Evolutionary conservation across 2,113 vertebrate species (phyloP).

Genomic region (Apeltes quadracus): DNA sequence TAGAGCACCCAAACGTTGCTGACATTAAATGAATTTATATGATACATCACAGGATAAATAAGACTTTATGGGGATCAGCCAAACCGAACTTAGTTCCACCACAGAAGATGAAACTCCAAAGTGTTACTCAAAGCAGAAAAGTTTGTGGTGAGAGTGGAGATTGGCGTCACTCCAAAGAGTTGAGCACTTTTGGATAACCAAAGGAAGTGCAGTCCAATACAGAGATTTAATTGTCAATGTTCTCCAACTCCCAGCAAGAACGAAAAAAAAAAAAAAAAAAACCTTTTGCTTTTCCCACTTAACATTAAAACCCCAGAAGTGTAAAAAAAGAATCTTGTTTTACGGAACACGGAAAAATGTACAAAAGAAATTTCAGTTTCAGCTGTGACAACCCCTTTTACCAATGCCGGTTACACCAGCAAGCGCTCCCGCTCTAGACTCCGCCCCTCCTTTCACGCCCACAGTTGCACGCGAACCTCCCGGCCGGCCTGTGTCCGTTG

Average conservation of each 20-base stretch:
- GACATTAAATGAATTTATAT: slow-evolving; percentile 33
- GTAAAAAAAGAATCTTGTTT: slow-evolving; percentile 51
- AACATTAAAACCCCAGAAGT: slow-evolving; percentile 32
- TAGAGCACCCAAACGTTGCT: slow-evolving; percentile 40
- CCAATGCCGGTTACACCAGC: slow-evolving; percentile 41
- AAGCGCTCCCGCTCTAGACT: slow-evolving; percentile 26
- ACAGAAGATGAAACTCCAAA: slow-evolving; percentile 21
- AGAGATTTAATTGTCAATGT: slow-evolving; percentile 29
- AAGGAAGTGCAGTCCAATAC: slow-evolving; percentile 37
- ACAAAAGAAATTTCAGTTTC: slow-evolving; percentile 50
- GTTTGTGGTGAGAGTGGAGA: slow-evolving; percentile 20
- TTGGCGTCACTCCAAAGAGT: slow-evolving; percentile 14
- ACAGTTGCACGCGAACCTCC: slow-evolving; percentile 44
- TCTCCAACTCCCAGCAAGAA: slow-evolving; percentile 23
- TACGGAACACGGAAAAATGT: slow-evolving; percentile 38
- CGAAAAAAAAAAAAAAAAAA: slow-evolving; percentile 8
- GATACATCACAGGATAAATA: slow-evolving; percentile 39
- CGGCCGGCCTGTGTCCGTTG: slow-evolving; percentile 26
- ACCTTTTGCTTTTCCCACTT: slow-evolving; percentile 11
- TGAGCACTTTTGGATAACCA: slow-evolving; percentile 28
- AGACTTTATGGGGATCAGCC: slow-evolving; percentile 37
- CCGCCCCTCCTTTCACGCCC: slow-evolving; percentile 16
- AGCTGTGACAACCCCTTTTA: slow-evolving; percentile 30
- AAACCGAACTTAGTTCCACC: slow-evolving; percentile 21
- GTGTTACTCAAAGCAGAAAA: slow-evolving; percentile 16